A percentile compares a stretch with the other conserved stretches of the same genome.
Conservation (phyloP, 2,797 vertebrate species). For the Acomys russatus region DNA sequence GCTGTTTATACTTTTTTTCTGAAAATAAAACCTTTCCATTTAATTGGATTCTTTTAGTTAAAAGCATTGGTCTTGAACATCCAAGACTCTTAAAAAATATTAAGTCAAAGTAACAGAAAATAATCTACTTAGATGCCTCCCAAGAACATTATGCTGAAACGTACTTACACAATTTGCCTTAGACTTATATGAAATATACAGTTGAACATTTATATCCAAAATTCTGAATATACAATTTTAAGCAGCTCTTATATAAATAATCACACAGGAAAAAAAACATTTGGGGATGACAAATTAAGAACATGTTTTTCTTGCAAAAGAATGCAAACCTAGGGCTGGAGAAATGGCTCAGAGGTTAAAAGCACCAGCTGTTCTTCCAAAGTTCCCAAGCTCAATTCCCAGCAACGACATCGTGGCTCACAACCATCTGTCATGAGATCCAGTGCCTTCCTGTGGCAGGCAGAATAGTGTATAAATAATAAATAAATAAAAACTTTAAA, state of each 20-base stretch:
- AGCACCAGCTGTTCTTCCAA: too few species aligned
- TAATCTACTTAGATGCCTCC: constrained; percentile 13
- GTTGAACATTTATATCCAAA: not conserved
- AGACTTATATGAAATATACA: constrained; percentile 22
- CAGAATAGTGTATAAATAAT: too few species aligned
- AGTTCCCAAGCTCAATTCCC: too few species aligned
- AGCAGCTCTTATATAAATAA: constrained; percentile 22
- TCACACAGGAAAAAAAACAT: not conserved
- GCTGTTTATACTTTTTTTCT: not conserved
- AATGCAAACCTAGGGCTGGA: not conserved
- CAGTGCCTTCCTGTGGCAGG: too few species aligned
- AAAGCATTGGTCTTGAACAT: constrained; percentile 14
- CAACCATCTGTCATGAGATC: too few species aligned
- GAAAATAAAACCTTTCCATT: not conserved
- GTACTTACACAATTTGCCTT: not conserved
- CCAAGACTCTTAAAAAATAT: not conserved
- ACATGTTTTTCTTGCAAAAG: not conserved
- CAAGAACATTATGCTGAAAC: not conserved
- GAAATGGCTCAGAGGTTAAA: too few species aligned
- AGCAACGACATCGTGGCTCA: too few species aligned
- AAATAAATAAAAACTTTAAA: too few species aligned
- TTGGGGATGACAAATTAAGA: not conserved
- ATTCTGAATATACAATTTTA: not conserved
- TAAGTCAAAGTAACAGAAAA: not conserved
- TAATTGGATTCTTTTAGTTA: constrained; percentile 9